A percentile compares a stretch with the other conserved stretches of the same genome.
These are phyloP conservation scores for Meda fulgida DNA, from an alignment of 2,797 vertebrate species.

Conservation along the genomic window DNA sequence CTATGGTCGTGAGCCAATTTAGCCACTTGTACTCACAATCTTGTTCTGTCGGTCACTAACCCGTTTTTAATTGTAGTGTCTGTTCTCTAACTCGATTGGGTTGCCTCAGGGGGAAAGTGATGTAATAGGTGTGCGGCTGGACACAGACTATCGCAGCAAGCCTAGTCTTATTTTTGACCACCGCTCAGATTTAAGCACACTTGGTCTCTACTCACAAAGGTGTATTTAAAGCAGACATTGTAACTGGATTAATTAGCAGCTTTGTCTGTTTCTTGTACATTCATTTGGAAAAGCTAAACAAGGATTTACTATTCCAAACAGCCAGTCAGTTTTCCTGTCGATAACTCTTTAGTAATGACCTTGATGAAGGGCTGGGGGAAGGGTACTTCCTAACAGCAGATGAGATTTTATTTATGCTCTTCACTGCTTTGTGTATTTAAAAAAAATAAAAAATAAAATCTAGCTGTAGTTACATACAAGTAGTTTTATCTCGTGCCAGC, in stretches of 20 bases:
- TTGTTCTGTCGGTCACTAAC: too few species aligned
- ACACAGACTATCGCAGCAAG: too few species aligned
- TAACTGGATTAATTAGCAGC: slow-evolving; percentile 37
- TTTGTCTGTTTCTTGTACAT: slow-evolving; percentile 17
- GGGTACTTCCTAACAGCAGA: not conserved
- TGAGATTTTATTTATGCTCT: not conserved
- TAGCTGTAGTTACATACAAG: slow-evolving; percentile 1
- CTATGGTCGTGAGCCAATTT: not conserved
- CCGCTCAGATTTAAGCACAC: not conserved
- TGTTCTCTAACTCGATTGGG: too few species aligned
- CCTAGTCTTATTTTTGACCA: not conserved
- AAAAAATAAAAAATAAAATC: too few species aligned
- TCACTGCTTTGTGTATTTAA: not conserved
- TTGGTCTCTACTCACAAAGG: not conserved
- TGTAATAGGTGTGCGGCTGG: too few species aligned
- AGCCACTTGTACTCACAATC: too few species aligned
- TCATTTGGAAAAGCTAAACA: slow-evolving; percentile 17
- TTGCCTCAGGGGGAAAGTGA: too few species aligned
- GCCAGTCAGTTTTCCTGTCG: slow-evolving; percentile 16
- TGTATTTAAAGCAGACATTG: slow-evolving; percentile 23
- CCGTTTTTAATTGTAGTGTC: too few species aligned
- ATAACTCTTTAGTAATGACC: slow-evolving; percentile 23
- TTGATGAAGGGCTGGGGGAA: not conserved
- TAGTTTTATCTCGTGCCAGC: slow-evolving; percentile 27
- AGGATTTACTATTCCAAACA: slow-evolving; percentile 27